Base-by-base conservation (phyloP, 2,797 vertebrate genomes). In the Enteromius unitaeniatus region DNA sequence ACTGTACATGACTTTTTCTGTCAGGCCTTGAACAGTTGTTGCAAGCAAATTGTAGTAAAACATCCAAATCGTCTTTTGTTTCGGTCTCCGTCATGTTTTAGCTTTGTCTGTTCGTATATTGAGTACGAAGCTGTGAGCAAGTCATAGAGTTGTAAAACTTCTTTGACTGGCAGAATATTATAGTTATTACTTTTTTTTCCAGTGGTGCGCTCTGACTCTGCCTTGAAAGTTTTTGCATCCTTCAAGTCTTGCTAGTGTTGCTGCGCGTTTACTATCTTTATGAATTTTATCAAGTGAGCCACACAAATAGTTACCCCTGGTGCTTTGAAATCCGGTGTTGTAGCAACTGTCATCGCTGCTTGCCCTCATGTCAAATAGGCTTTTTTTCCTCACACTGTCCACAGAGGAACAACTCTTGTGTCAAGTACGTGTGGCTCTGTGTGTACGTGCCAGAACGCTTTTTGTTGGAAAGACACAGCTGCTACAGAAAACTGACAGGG, bases 321-420 rank as follows among this genome's bases (percentile, higher is more conserved):
- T 75, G 58, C 65, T 85, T 87, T 78, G 55, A 79, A 73, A 68
- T 81, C 47, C 51, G 2, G 68, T 83, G 77, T 81, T 84, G 78
- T 65, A 65, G 72, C 58, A 76, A 69, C 85, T 85, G 83, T 85
- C 79, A 84, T 21, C 42, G 15, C 69, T 47, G 74, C 73, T 49
- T 45, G 7, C 34, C 79, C 51, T 82, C 7, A n/a, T 76, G 79
- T 88, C 87, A 79, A 84, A 85, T 64, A 75, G 53, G 42, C 51
- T 79, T 84, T 79, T 82, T 76, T 82, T 55, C 28, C 64, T 58
- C 23, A n/a, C 47, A 15, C 14, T 58, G 68, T 77, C 73, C 72
- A 65, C 47, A 42, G 62, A 82, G 81, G 23, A 76, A 76, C 81
- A 68, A 45, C 31, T 23, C 10, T 83, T n/a, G 45, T 69, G 34